Evolutionary conservation across 2,888 invertebrate species (phyloP).

Genomic region (Phortica okadai): DNA sequence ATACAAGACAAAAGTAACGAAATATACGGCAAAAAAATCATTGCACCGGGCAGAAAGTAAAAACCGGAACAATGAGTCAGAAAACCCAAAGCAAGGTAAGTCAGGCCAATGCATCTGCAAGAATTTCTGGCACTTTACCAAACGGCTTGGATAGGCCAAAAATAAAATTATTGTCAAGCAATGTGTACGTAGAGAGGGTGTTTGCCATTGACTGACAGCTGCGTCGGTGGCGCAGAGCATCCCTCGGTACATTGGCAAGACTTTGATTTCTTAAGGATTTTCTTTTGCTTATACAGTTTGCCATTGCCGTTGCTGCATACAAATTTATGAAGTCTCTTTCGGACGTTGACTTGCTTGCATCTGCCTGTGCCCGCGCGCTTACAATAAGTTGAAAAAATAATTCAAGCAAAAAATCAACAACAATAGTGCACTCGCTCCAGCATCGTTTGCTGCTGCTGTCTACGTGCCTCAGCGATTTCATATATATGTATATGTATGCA

Average conservation of each 20-base stretch:
- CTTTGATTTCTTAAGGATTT: constrained; percentile 19
- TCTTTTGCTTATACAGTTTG: background rate
- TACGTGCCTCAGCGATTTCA: background rate
- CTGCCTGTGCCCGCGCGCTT: constrained; percentile 49
- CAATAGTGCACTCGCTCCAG: constrained; percentile 46
- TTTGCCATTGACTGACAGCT: constrained; percentile 22
- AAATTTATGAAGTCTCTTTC: constrained; percentile 50
- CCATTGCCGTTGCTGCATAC: constrained; percentile 4
- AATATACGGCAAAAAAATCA: constrained; percentile 17
- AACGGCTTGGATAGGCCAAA: constrained; percentile 4
- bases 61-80: constrained; percentile 30
- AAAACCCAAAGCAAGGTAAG: constrained; percentile 3
- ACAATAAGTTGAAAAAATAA: constrained; percentile 41
- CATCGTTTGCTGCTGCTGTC: background rate
- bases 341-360: constrained; percentile 70
- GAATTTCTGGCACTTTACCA: constrained; percentile 21
- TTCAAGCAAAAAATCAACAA: constrained; percentile 49
- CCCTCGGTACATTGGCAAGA: constrained; percentile 2
- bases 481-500: background rate
- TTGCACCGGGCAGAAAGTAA: constrained; percentile 33
- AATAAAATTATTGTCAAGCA: constrained; percentile 27
- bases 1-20: constrained; percentile 16
- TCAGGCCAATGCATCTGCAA: constrained; percentile 14
- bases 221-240: constrained; percentile 19
- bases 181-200: constrained; percentile 13